phyloP scores from a whole-genome alignment of 2,888 invertebrate genomes.

The Achlya flavicornis region DNA sequence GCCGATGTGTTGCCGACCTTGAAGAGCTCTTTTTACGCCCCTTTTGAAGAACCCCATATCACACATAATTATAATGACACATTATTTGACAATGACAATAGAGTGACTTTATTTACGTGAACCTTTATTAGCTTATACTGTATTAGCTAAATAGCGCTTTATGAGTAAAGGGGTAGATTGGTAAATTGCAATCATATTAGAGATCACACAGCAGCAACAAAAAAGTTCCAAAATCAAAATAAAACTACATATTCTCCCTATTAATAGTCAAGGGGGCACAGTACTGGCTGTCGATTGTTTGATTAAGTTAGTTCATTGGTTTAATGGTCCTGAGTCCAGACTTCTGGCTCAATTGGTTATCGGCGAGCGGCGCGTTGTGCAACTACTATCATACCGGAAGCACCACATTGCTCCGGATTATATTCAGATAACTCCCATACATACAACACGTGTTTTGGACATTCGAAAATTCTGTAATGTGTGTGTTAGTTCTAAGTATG shows the following conservation, averaged over 20 bases:
- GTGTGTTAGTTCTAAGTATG: slow-evolving; percentile 24
- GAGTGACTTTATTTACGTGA: no score
- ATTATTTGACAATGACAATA: no score
- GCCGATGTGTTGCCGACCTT: no score
- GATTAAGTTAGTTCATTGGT: slow-evolving; percentile 57
- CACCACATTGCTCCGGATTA: slow-evolving; percentile 69
- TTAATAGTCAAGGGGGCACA: slow-evolving; percentile 17
- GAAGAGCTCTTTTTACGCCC: no score
- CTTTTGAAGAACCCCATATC: no score
- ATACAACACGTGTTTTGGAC: slow-evolving; percentile 26
- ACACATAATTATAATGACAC: no score
- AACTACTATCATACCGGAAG: slow-evolving; percentile 75
- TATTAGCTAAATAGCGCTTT: no score
- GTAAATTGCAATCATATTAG: no score
- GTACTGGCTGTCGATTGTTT: slow-evolving; percentile 63
- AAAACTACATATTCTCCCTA: neutral
- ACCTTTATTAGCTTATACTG: no score
- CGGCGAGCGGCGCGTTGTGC: slow-evolving; percentile 62
- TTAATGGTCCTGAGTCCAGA: slow-evolving; percentile 56
- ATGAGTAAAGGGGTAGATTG: no score
- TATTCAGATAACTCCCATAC: slow-evolving; percentile 57
- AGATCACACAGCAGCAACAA: no score
- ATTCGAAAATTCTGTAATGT: slow-evolving; percentile 20
- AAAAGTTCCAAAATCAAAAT: no score
- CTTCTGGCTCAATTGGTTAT: slow-evolving; percentile 70